Base-by-base conservation (phyloP, 1,140 invertebrate species). In the Mactra quadrangularis region DNA sequence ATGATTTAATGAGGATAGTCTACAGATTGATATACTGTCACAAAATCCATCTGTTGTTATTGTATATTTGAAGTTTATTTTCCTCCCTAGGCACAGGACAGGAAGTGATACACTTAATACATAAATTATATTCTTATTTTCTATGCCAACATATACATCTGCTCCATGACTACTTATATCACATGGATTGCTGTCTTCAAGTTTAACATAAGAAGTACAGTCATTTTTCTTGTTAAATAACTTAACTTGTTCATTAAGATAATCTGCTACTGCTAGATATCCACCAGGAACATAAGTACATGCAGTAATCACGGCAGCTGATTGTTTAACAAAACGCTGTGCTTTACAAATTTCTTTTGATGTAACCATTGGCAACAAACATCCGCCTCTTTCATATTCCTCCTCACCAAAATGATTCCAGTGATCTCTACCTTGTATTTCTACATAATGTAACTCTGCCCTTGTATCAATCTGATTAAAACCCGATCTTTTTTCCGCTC, bases 31-130 rank as follows among this genome's bases (percentile, higher is more conserved):
- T 22, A 78, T 60, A 53, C 75, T 78, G 60, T 78, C 75, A 52
- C 75, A 78, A 22, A 53, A 59, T 2, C 75, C 75, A 17, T 78
- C 75, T 50, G 75, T 78, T 53, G 62, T 78, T 25, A 78, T 62
- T 1, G 53, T 33, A 29, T 41, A 45, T 31, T 50, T 60, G 0
- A 9, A 3, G 11, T 33, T 27, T 22, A 78, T 27, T 29, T 78
- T 78, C 33, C 75, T 41, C 9, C 75, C 75, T 50, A 64, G 53
- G 35, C 38, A 64, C 3, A 78, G 19, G 25, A 47, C 6, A 7
- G 75, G 75, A 9, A 78, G 15, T 15, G 59, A 31, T 0, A 78
- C 31, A 35, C 35, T 35, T 2, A 78, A 11, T 52, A 25, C 41
- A 27, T 78, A 27, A 31, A 78, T 35, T 22, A 53, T 35, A 52